Evolutionary conservation across 2,113 vertebrate species (phyloP).

Genomic region (Chaenogobius annularis): DNA sequence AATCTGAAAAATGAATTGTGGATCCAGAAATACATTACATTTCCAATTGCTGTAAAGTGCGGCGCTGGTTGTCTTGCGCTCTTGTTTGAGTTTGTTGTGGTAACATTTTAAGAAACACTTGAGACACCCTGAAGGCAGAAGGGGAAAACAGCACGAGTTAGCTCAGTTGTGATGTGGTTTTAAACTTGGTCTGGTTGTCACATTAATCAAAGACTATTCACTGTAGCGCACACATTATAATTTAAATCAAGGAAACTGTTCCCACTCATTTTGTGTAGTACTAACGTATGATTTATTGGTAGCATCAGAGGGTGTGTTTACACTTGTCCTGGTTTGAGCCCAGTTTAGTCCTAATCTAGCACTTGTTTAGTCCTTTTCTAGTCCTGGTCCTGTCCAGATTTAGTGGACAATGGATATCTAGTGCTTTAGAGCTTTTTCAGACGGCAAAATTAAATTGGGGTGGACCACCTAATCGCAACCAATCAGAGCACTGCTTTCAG

Average conservation of each 20-base stretch:
- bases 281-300: background rate
- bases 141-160: background rate
- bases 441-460: too few species aligned
- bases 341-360: background rate
- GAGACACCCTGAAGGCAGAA: background rate
- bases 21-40: background rate
- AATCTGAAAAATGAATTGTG: background rate
- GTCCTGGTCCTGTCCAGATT: too few species aligned
- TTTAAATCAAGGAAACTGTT: conserved; percentile 7
- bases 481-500: too few species aligned
- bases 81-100: background rate
- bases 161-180: conserved; percentile 25
- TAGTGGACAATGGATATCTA: too few species aligned
- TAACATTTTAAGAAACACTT: background rate
- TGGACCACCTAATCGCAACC: too few species aligned
- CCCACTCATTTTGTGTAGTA: background rate
- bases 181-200: conserved; percentile 2
- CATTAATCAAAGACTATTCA: conserved; percentile 12
- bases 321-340: background rate
- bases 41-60: too few species aligned
- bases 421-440: too few species aligned
- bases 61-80: background rate
- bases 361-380: background rate
- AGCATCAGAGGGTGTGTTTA: background rate
- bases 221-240: conserved; percentile 14